Evolutionary conservation across 1,140 invertebrate genomes (phyloP), one percentile per base, ranked within the genome.

Genomic region (Mya arenaria): DNA sequence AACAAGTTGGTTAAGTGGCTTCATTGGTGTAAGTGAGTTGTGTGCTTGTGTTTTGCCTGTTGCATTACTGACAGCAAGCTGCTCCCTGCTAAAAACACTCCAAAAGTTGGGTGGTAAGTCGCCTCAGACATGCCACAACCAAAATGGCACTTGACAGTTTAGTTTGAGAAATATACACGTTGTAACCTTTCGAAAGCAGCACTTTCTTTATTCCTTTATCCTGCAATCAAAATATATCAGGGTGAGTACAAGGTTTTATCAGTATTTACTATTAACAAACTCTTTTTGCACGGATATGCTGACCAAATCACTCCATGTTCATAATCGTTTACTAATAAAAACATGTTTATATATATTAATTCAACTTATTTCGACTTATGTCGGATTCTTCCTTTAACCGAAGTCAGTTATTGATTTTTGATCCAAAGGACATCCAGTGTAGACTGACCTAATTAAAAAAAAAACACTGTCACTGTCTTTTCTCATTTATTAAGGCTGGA

Each of bases 221-320:
- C 62, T 65, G 62, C 62, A 65, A 65, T 65, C 62, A 30, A 65
- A 65, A 65, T 36, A 30, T 32, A 65, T 65, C 62, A 65, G 62
- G 62, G 36, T 65, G 62, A 65, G 62, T 36, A 65, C 34, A 36
- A 65, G 34, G 34, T 65, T 65, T 32, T 34, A 65, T 65, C 25
- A 65, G 34, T n/a, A n/a, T n/a, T n/a, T n/a, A n/a, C n/a, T 32
- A 32, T 32, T 65, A 65, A 65, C 34, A 23, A 32, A 32, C 34
- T 65, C 25, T 65, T 23, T 65, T 36, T 65, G 34, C 34, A 65
- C 36, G 19, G 25, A 32, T 65, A 65, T 65, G 62, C 30, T 58
- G 55, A 58, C 55, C 55, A 58, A 58, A 58, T 58, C 55, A n/a
- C 55, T 58, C n/a, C n/a, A n/a, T n/a, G n/a, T n/a, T n/a, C n/a